Evolutionary conservation across 2,888 invertebrate genomes (phyloP).

Genomic region (Gandaritis pyraliata): DNA sequence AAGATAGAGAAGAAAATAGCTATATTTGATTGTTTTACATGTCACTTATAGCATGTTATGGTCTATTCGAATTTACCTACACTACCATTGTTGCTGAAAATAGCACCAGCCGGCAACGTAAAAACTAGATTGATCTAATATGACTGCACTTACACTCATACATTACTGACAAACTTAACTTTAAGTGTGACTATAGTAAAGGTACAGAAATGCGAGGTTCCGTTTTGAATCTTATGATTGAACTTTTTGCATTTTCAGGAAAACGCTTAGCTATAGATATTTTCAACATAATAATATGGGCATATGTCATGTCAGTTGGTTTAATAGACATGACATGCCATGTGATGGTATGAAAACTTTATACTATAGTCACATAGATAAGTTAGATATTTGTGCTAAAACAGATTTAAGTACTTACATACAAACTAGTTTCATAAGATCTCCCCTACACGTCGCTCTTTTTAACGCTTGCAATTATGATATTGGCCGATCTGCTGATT

Average conservation of each 20-base stretch:
- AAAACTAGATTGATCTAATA: conserved; percentile 10
- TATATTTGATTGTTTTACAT: not conserved
- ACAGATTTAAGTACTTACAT: conserved; percentile 8
- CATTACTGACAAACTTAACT: not conserved
- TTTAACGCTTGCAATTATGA: not conserved
- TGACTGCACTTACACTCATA: not conserved
- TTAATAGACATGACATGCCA: no score
- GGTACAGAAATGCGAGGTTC: conserved; percentile 6
- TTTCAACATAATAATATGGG: no score
- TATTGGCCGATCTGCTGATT: conserved; percentile 6
- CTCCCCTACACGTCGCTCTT: conserved; percentile 9
- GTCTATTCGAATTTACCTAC: conserved; percentile 13
- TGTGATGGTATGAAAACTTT: no score
- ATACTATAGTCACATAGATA: conserved; percentile 9
- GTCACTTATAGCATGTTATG: not conserved
- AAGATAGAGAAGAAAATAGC: no score
- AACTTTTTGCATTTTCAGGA: not conserved
- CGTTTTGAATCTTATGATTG: no score
- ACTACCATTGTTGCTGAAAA: conserved; percentile 16
- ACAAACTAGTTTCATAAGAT: conserved; percentile 4
- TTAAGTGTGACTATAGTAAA: conserved; percentile 5
- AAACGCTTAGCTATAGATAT: no score
- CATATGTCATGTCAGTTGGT: no score
- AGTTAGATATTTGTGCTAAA: conserved; percentile 11
- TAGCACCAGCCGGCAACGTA: conserved; percentile 30